Percentiles rank a stretch among this genome's conserved stretches.
Conservation (phyloP, 2,113 vertebrate genomes). For the Diadophis punctatus region DNA sequence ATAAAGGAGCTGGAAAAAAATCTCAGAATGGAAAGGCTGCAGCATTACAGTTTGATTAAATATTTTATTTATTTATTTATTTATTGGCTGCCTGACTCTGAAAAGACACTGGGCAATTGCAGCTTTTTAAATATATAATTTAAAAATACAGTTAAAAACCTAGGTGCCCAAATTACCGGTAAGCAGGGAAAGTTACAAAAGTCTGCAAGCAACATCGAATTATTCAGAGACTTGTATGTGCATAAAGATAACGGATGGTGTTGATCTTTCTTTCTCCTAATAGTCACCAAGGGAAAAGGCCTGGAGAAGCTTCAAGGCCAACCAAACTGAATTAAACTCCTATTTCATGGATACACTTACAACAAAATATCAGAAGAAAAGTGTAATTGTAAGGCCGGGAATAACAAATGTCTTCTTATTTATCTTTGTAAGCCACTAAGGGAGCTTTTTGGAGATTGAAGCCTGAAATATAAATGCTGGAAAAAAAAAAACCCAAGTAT, state of each 20-base stretch:
- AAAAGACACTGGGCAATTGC: not conserved
- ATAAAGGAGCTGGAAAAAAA: not conserved
- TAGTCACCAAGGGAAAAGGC: not conserved
- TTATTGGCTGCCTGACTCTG: not conserved
- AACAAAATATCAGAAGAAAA: conserved; percentile 26
- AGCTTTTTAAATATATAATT: not conserved
- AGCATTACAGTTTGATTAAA: not conserved
- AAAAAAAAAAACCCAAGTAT: not conserved
- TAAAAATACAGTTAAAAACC: not conserved
- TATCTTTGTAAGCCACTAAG: not conserved
- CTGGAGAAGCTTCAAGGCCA: not conserved
- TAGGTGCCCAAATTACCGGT: not conserved
- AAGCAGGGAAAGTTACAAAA: not conserved
- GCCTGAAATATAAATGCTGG: not conserved
- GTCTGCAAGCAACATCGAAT: not conserved
- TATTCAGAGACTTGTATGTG: not conserved
- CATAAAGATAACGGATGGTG: not conserved
- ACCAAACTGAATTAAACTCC: not conserved
- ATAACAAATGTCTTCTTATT: not conserved
- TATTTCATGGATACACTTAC: conserved; percentile 37
- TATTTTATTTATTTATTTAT: not conserved
- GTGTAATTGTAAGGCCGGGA: conserved; percentile 22
- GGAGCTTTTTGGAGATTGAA: not conserved
- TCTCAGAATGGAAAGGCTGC: not conserved
- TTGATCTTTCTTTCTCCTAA: not conserved